phyloP scores from a whole-genome alignment of 2,797 vertebrate species.

The Sorex maritimensis region DNA sequence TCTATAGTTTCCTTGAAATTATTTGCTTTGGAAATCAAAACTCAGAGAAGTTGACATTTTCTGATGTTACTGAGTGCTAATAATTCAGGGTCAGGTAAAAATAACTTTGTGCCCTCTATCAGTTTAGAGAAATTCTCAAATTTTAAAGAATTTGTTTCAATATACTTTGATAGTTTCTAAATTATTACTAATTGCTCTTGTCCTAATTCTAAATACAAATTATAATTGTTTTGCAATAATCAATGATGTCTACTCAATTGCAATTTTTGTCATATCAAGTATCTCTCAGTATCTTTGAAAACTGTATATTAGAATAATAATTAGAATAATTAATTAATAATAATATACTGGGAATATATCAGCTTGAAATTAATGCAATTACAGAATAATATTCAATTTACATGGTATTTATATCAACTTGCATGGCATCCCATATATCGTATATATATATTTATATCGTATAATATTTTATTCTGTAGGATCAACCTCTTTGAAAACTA shows the following conservation, averaged over 20 bases:
- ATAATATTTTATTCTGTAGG: background rate
- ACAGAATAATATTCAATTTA: background rate
- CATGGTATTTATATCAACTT: background rate
- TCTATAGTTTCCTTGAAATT: background rate
- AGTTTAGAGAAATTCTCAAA: conserved; percentile 43
- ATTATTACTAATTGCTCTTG: conserved; percentile 28
- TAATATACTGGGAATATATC: background rate
- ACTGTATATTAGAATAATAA: background rate
- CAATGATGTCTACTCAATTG: background rate
- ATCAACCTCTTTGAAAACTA: no score
- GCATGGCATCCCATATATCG: background rate
- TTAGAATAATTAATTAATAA: no score
- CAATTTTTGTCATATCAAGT: conserved; percentile 37
- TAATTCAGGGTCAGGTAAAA: conserved; percentile 55
- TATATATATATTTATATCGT: background rate
- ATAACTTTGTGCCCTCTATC: background rate
- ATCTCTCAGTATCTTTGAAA: background rate
- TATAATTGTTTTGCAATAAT: conserved; percentile 16
- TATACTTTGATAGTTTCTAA: background rate
- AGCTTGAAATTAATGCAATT: background rate
- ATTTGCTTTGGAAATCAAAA: conserved; percentile 61
- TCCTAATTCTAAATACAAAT: background rate
- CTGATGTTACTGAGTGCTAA: background rate
- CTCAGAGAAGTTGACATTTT: conserved; percentile 59
- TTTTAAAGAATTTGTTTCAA: conserved; percentile 20